Conservation (phyloP, 2,113 vertebrate genomes). For the Thalassoma bifasciatum region DNA sequence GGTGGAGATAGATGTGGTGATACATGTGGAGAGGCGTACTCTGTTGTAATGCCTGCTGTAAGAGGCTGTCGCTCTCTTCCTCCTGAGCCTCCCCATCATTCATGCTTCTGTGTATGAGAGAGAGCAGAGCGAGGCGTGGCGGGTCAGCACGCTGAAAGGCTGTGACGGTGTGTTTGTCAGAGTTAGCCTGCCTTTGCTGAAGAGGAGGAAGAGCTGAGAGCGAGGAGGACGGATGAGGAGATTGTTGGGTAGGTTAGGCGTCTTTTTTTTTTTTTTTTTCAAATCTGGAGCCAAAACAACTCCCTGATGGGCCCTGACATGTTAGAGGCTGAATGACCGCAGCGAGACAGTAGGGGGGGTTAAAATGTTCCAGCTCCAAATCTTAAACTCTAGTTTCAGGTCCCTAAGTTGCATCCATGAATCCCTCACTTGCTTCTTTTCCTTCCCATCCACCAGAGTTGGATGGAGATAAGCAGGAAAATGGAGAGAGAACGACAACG, state of each 20-base stretch:
- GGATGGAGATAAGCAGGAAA: no score
- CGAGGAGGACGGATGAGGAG: slow-evolving; percentile 25
- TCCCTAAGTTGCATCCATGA: no score
- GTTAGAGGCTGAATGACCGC: no score
- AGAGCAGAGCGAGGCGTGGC: slow-evolving; percentile 53
- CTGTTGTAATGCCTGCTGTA: slow-evolving; percentile 67
- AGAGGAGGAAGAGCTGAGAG: slow-evolving; percentile 47
- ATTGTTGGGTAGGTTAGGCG: background rate
- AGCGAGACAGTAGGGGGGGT: no score
- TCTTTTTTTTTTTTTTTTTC: no score
- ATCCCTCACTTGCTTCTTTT: no score
- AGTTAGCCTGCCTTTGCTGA: slow-evolving; percentile 53
- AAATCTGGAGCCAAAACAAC: no score
- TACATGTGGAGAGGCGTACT: slow-evolving; percentile 57
- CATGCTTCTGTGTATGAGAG: slow-evolving; percentile 67
- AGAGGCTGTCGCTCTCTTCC: slow-evolving; percentile 50
- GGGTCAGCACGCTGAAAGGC: slow-evolving; percentile 71
- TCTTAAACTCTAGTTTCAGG: no score
- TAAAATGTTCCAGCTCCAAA: no score
- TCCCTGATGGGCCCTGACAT: no score
- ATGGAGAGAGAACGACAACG: no score
- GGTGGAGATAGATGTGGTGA: slow-evolving; percentile 55
- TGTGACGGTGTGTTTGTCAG: slow-evolving; percentile 64
- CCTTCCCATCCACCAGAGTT: no score
- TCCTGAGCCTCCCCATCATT: slow-evolving; percentile 63